A percentile compares a stretch with the other conserved stretches of the same genome.
Evolutionary conservation across 1,140 invertebrate genomes (phyloP).

Genomic region (Brachionus paranguensis): DNA sequence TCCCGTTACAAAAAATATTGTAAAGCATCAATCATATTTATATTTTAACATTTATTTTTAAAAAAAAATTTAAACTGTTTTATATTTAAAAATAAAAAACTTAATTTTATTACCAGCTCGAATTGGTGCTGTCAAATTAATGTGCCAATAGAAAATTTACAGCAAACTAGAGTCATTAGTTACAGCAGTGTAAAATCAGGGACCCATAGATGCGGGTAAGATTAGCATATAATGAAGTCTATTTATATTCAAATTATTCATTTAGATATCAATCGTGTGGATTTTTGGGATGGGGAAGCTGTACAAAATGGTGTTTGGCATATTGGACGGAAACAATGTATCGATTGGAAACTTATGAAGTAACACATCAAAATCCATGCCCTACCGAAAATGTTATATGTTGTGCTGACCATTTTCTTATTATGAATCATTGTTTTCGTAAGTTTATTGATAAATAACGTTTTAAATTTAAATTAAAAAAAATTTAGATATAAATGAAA

Average conservation of each 20-base stretch:
- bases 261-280: constrained; percentile 6
- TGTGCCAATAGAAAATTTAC: background rate
- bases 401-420: constrained; percentile 7
- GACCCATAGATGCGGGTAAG: constrained; percentile 25
- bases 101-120: background rate
- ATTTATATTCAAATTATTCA: background rate
- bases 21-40: too few relatives aligned
- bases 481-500: constrained; percentile 21
- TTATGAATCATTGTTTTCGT: constrained; percentile 34
- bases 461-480: too few relatives aligned
- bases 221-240: background rate
- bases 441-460: background rate
- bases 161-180: constrained; percentile 29
- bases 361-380: constrained; percentile 29
- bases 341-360: background rate
- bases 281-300: constrained; percentile 21
- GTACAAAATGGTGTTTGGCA: constrained; percentile 24
- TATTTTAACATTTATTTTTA: too few relatives aligned
- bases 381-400: background rate
- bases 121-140: constrained; percentile 32
- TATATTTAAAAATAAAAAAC: background rate
- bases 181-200: background rate
- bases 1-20: too few relatives aligned
- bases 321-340: constrained; percentile 8
- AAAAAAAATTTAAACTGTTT: background rate